These are phyloP conservation scores for Callipepla squamata DNA, from an alignment of 2,113 vertebrate genomes.

Conservation along the genomic window DNA sequence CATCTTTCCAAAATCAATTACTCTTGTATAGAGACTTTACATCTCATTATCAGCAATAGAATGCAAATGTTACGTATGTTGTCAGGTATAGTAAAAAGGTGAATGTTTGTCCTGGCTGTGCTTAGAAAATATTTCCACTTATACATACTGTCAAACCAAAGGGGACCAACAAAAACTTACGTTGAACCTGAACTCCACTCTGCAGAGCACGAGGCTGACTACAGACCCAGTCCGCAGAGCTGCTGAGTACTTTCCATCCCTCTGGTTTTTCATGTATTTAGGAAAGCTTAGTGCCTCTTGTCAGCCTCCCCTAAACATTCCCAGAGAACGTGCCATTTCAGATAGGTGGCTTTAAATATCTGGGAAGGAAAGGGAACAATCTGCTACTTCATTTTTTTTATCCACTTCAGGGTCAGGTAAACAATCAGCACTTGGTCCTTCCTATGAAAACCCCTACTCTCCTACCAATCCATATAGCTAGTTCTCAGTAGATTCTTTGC, in stretches of 20 bases:
- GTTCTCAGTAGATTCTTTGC: not conserved
- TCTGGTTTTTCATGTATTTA: not conserved
- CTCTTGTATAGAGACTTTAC: not conserved
- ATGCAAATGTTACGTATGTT: not conserved
- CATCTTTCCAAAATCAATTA: not conserved
- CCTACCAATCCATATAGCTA: not conserved
- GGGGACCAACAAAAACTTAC: not conserved
- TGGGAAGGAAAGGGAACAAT: not conserved
- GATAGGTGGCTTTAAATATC: not conserved
- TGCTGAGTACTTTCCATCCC: not conserved
- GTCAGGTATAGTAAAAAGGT: not conserved
- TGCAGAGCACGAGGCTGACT: not conserved
- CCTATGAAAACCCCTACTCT: not conserved
- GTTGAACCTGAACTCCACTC: not conserved
- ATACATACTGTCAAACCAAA: no score
- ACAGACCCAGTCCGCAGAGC: not conserved
- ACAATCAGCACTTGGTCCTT: not conserved
- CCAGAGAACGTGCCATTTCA: not conserved
- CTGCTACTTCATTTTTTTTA: not conserved
- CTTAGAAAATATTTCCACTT: not conserved
- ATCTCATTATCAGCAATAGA: not conserved
- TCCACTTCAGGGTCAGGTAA: not conserved
- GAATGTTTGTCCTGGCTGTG: not conserved
- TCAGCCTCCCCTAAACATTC: not conserved
- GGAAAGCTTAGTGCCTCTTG: not conserved